Evolutionary conservation across 2,113 vertebrate genomes (phyloP), one percentile per base, ranked within the genome.

Genomic region (Coptodon bakossiorum): DNA sequence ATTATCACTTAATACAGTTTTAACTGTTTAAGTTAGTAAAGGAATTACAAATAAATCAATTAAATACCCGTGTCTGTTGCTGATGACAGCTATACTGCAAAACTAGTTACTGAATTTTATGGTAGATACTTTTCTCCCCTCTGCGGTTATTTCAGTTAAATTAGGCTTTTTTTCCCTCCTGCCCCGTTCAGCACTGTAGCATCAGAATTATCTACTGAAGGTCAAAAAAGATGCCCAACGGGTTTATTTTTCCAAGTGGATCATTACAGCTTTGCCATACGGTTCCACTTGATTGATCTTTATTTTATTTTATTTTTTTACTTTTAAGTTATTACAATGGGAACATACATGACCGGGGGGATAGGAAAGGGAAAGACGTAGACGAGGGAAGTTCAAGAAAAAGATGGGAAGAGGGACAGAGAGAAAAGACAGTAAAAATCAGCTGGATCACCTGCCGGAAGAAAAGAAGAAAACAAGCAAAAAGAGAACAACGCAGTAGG

Each of bases 61-160:
- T 2, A 9, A 59, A 0, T 17, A 16, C 1, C 2, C 4, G 0
- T 59, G 9, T 31, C 57, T 61, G 57, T 61, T 0, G 57, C 57
- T 61, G 57, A 34, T 17, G 57, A 61, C 29, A 10, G 57, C 29
- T 61, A 17, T 61, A 17, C 61, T 66, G 10, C 0, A 66, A 38
- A 1, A 38, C 31, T 66, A 38, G 1, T 68, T 22, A 38, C 17
- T 38, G 17, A 38, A 12, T 5, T n/a, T 8, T 13, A 66, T 66
- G 6, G 34, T 22, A 1, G 61, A 1, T 38, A 7, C 61, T n/a
- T 66, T 38, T 38, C 31, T 66, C 34, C 19, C 3, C 19, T 68
- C 61, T 36, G 17, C 0, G 0, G n/a, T 68, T 5, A 68, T 68
- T 66, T 66, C 34, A 38, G 63, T 22, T 40, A 68, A 40, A 68